Conservation (phyloP, 1,140 invertebrate species). For the Drosophila murphyi region DNA sequence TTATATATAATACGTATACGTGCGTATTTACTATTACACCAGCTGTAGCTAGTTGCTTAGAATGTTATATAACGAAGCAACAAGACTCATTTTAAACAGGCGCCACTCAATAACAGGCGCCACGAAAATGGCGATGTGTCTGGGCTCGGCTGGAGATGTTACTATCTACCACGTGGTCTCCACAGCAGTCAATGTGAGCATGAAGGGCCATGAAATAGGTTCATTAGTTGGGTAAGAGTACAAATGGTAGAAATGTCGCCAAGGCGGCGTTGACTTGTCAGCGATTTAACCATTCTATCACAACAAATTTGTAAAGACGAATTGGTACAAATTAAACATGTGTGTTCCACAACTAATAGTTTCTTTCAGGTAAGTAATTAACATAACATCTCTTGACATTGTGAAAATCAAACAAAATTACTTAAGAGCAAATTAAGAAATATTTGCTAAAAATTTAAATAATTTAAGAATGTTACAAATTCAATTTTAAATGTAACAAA, state of each 20-base stretch:
- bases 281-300: background rate
- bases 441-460: no score
- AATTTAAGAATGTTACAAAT: no score
- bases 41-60: constrained; percentile 25
- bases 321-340: background rate
- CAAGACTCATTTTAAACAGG: constrained; percentile 29
- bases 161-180: constrained; percentile 1
- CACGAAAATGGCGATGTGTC: constrained; percentile 37
- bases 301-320: background rate
- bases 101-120: constrained; percentile 33
- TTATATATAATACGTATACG: constrained; percentile 13
- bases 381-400: no score
- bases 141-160: constrained; percentile 30
- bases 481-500: no score
- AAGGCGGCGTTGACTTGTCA: background rate
- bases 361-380: no score
- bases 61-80: constrained; percentile 26
- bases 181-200: constrained; percentile 23
- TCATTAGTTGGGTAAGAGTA: constrained; percentile 12
- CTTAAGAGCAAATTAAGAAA: no score
- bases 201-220: constrained; percentile 1
- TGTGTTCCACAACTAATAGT: no score
- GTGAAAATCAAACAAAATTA: no score
- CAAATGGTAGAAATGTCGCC: background rate
- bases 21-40: constrained; percentile 13